Evolutionary conservation across 37 sponge, comb jelly and placozoan species (phyloP).

Genomic region (Spongilla lacustris): DNA sequence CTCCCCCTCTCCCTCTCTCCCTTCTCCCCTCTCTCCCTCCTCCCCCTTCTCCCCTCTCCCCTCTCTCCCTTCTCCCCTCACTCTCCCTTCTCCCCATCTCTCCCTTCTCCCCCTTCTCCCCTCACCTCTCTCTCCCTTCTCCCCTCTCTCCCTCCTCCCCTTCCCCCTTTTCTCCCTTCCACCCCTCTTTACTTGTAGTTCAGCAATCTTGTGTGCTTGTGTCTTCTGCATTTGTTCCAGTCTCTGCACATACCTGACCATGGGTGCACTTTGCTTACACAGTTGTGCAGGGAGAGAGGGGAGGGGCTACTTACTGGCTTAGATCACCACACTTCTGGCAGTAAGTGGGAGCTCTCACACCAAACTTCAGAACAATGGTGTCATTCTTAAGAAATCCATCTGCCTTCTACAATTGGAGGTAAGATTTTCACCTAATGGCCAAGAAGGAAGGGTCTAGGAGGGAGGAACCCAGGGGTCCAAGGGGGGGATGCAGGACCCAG

Average conservation of each 20-base stretch:
- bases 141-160: background rate
- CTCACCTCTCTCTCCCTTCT: background rate
- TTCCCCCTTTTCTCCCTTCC: conserved; percentile 15
- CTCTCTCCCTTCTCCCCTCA: background rate
- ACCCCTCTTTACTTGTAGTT: background rate
- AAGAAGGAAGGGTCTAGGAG: background rate
- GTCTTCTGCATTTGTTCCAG: conserved; percentile 6
- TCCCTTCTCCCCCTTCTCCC: background rate
- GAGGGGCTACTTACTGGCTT: conserved; percentile 30
- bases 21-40: background rate
- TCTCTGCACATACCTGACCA: conserved; percentile 12
- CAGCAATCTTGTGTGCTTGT: background rate
- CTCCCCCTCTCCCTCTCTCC: background rate
- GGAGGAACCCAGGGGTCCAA: background rate
- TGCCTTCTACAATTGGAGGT: conserved; percentile 28
- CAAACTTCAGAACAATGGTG: conserved; percentile 73
- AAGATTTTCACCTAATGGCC: background rate
- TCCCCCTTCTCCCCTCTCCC: background rate
- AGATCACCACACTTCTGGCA: conserved; percentile 79
- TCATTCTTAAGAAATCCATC: conserved; percentile 81
- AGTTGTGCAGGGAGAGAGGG: background rate
- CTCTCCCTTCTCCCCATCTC: conserved; percentile 3
- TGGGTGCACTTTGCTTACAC: background rate
- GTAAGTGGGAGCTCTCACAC: conserved; percentile 75
- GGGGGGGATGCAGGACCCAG: background rate